Conservation (phyloP, 1,140 invertebrate genomes). For the Drosophila ercepeae region DNA sequence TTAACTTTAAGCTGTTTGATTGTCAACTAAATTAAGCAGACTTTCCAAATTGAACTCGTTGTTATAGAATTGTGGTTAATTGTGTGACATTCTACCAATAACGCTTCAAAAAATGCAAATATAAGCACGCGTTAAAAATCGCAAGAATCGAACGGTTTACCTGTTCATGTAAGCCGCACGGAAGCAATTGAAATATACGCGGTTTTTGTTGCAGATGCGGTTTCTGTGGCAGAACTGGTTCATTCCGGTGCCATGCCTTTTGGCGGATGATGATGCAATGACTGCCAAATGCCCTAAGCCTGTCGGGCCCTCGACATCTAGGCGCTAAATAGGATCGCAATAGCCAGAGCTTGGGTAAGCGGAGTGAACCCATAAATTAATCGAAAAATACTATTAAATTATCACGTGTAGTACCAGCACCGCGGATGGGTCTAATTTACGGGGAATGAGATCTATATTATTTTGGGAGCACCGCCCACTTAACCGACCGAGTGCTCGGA, state of each 20-base stretch:
- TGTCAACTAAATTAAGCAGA: too few relatives aligned
- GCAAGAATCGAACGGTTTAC: constrained; percentile 32
- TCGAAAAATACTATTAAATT: constrained; percentile 13
- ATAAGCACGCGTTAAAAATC: constrained; percentile 34
- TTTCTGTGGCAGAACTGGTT: constrained; percentile 8
- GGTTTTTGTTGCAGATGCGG: constrained; percentile 10
- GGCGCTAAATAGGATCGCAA: constrained; percentile 18
- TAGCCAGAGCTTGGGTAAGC: constrained; percentile 38
- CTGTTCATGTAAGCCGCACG: constrained; percentile 24
- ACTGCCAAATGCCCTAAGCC: constrained; percentile 15
- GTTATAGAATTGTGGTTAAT: too few relatives aligned
- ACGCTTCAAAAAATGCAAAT: background rate
- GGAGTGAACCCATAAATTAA: constrained; percentile 49
- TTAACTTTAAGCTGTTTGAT: too few relatives aligned
- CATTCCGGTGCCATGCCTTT: background rate
- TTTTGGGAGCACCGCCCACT: constrained; percentile 17
- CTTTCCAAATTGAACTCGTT: too few relatives aligned
- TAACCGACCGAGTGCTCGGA: constrained; percentile 6
- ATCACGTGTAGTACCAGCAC: constrained; percentile 40
- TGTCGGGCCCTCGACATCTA: constrained; percentile 33
- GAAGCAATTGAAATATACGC: constrained; percentile 6
- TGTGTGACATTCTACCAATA: background rate
- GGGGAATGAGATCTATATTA: background rate
- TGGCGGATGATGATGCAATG: constrained; percentile 55
- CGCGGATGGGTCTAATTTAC: background rate